Evolutionary conservation across 2,113 vertebrate genomes (phyloP), one percentile per base, ranked within the genome.

Genomic region (Oryzias celebensis): DNA sequence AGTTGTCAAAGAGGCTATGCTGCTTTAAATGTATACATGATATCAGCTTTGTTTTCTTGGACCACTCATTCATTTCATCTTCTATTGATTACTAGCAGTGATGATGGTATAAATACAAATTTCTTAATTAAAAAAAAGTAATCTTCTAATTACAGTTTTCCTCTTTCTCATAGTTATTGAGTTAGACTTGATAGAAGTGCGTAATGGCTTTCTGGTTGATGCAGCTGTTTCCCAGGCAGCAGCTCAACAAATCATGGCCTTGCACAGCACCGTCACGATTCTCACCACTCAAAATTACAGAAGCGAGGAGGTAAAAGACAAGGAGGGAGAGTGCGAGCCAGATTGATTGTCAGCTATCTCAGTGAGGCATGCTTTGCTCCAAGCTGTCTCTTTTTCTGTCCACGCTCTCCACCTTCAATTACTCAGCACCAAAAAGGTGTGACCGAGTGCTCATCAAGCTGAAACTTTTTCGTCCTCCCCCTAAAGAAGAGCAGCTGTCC

Each of bases 181-280:
- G 45, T 77, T 71, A 75, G 58, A 45, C 68, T 49, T 80, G 68
- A 82, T 65, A 85, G 78, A 53, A 75, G 76, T 78, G 81, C 70
- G 81, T 49, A 62, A 70, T 73, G 62, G 22, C 53, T 73, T 63
- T 70, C 45, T 54, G 65, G 73, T 79, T 53, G 74, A 83, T 84
- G 31, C 86, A 87, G 73, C 80, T 85, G 90, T 91, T 87, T 87
- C 87, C 88, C 62, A 69, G 89, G 90, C 85, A 91, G 87, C 90
- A 46, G 75, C 83, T 84, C 77, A 90, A 90, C 87, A 91, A 90
- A 91, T 88, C 88, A 88, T 43, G 60, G 67, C 64, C 58, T 77
- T 58, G 69, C 71, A 76, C 73, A 77, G 64, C 55, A 66, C 63
- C 60, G 52, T 71, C 62, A 20, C 48, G 43, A 56, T 65, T 67